Conservation (phyloP, 2,113 vertebrate genomes). For the Vimba vimba region DNA sequence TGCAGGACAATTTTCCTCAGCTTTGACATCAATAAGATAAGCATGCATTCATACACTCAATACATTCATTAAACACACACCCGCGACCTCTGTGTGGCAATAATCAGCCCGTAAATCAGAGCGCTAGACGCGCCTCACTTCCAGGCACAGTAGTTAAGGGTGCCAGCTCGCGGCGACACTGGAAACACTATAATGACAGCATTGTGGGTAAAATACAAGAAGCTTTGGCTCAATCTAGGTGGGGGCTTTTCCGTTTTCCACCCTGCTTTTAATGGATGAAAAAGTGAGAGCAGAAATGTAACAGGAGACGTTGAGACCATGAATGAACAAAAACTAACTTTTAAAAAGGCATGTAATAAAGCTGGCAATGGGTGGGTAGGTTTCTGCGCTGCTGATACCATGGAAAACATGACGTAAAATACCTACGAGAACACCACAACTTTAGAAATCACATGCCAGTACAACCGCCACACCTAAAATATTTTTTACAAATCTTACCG, state of each 20-base stretch:
- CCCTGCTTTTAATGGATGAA: background rate
- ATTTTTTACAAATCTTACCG: background rate
- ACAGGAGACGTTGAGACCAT: background rate
- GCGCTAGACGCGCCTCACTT: slow-evolving; percentile 17
- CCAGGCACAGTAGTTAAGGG: slow-evolving; percentile 2
- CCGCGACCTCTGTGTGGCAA: background rate
- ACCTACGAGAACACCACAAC: slow-evolving; percentile 1
- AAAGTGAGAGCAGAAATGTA: slow-evolving; percentile 5
- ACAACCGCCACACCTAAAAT: background rate
- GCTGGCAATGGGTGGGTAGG: background rate
- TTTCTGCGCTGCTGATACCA: background rate
- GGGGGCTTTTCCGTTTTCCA: background rate
- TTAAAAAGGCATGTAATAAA: background rate
- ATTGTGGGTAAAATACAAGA: slow-evolving; percentile 44
- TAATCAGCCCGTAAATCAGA: slow-evolving; percentile 49
- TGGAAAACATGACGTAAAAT: slow-evolving; percentile 33
- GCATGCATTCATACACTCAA: background rate
- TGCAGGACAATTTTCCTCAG: background rate
- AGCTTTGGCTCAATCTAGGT: slow-evolving; percentile 18
- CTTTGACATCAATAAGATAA: slow-evolving; percentile 18
- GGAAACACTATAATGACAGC: slow-evolving; percentile 36
- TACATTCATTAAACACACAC: background rate
- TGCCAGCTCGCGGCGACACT: background rate
- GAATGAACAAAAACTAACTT: slow-evolving; percentile 26
- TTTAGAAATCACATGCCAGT: background rate